phyloP scores from a whole-genome alignment of 2,113 vertebrate genomes.

The Varanus komodoensis region DNA sequence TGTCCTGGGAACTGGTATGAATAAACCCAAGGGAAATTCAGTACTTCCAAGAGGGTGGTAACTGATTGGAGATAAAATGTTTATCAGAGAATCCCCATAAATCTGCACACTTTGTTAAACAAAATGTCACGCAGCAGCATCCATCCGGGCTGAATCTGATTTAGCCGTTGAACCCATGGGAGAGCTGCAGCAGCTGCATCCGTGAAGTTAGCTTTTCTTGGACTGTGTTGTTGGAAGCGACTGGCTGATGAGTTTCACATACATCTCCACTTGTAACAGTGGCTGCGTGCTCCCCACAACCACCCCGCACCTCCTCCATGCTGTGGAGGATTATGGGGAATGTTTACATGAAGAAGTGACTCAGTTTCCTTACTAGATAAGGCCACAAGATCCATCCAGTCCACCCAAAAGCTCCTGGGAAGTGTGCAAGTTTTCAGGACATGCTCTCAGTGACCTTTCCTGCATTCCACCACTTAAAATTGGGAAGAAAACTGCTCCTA shows the following conservation, averaged over 20 bases:
- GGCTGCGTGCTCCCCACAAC: not conserved
- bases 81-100: conserved; percentile 68
- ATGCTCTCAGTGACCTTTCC: not conserved
- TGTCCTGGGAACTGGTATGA: conserved; percentile 53
- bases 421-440: not conserved
- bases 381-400: not conserved
- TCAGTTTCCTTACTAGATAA: conserved; percentile 14
- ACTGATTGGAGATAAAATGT: conserved; percentile 67
- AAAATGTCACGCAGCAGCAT: conserved; percentile 65
- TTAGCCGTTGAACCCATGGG: conserved; percentile 20
- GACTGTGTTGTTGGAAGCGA: rapidly evolving
- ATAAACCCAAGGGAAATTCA: conserved; percentile 57
- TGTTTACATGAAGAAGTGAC: not conserved
- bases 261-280: not conserved
- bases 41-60: conserved; percentile 6
- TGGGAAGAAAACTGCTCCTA: not conserved
- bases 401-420: not conserved
- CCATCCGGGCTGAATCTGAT: conserved; percentile 35
- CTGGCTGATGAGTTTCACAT: conserved; percentile 5
- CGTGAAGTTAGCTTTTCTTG: conserved; percentile 53
- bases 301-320: not conserved
- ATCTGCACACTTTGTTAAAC: conserved; percentile 69
- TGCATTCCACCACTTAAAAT: too few relatives aligned
- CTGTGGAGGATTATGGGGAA: not conserved
- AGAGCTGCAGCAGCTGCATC: conserved; percentile 59